phyloP scores from a whole-genome alignment of 2,797 vertebrate species.

The Pterois miles region DNA sequence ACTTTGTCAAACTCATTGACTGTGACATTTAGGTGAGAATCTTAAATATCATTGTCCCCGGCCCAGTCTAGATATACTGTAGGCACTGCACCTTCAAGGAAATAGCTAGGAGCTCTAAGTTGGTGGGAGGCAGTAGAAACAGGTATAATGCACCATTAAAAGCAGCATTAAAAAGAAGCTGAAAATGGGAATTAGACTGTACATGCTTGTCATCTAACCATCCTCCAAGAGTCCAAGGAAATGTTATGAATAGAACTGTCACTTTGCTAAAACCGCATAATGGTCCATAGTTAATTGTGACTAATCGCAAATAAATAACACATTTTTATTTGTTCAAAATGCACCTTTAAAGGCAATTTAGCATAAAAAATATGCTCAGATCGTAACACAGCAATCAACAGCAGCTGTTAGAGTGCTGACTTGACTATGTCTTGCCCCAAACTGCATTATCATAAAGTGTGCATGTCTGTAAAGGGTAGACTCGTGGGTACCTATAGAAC shows the following conservation, averaged over 20 bases:
- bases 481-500: too few relatives aligned
- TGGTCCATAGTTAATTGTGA: too few relatives aligned
- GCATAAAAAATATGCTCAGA: too few relatives aligned
- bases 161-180: not conserved
- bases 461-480: too few relatives aligned
- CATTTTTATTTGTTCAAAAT: too few relatives aligned
- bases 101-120: constrained; percentile 4
- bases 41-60: constrained; percentile 69
- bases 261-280: too few relatives aligned
- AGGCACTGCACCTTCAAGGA: constrained; percentile 32
- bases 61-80: constrained; percentile 44
- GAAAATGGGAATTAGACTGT: not conserved
- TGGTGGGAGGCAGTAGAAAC: not conserved
- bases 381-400: too few relatives aligned
- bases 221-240: not conserved
- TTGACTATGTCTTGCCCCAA: too few relatives aligned
- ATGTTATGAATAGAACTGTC: not conserved
- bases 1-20: constrained; percentile 79
- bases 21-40: constrained; percentile 77
- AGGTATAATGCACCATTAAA: not conserved
- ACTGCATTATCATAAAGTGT: too few relatives aligned
- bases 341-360: too few relatives aligned
- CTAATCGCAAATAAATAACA: too few relatives aligned
- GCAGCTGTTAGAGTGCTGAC: too few relatives aligned
- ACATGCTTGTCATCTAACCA: not conserved